Evolutionary conservation across 2,888 invertebrate genomes (phyloP).

Genomic region (Litoditis marina): DNA sequence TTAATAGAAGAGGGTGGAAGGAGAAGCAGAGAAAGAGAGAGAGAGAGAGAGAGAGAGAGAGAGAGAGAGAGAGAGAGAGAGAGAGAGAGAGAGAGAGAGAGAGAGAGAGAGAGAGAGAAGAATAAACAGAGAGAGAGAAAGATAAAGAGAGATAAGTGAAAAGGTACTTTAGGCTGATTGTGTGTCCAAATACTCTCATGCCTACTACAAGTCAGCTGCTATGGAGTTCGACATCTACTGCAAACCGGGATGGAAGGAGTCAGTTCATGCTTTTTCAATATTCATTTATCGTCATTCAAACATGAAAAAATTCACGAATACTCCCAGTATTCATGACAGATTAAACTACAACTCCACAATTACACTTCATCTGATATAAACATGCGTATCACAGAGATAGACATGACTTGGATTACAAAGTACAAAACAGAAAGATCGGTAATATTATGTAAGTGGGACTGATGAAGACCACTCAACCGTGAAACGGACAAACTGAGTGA

Average conservation of each 20-base stretch:
- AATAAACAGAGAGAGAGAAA: conserved; percentile 3
- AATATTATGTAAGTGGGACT: no score
- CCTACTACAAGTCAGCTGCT: conserved; percentile 37
- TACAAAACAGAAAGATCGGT: no score
- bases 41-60: conserved; percentile 7
- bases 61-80: conserved; percentile 11
- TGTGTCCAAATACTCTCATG: conserved; percentile 24
- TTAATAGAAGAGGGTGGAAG: neutral
- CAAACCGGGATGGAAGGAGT: conserved; percentile 33
- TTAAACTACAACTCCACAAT: no score
- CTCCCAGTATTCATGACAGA: no score
- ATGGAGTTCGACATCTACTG: conserved; percentile 41
- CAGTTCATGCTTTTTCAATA: neutral
- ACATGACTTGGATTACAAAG: no score
- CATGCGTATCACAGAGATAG: no score
- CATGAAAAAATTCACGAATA: no score
- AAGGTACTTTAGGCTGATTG: conserved; percentile 19
- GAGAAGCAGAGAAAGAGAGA: conserved; percentile 3
- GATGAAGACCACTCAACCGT: no score
- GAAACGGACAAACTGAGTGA: no score
- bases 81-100: conserved; percentile 1
- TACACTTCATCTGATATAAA: no score
- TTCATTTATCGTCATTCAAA: neutral
- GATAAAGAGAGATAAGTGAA: conserved; percentile 1
- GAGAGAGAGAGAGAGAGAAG: neutral